Base-by-base conservation (phyloP, 1,140 invertebrate genomes). In the Neodiprion pinetum region DNA sequence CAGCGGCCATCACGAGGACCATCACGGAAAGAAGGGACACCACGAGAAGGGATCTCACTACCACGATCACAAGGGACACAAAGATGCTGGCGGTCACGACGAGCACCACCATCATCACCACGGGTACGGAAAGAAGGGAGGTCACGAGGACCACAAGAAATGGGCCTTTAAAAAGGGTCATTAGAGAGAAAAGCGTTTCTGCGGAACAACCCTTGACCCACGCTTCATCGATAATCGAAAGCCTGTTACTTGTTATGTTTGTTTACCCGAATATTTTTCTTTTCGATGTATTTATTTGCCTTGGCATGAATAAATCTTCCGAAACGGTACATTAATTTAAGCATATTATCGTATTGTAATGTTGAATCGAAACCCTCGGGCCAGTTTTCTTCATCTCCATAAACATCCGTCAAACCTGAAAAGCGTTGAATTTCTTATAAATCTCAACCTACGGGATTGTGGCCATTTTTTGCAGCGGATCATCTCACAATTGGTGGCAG, bases 1-100 rank as follows among this genome's bases (percentile, higher is more conserved):
- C 67, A 89, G 90, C 9, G 93, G 91, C 21, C 90, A 93, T 72
- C 90, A 93, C 73, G 90, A 91, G 71, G 88, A 90, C 67, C 89
- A 93, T 77, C 88, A 90, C 72, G 92, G 93, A 9, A 93, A 93
- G 87, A 93, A 94, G 80, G 93, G 93, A 48, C 80, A 91, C 28
- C 80, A 83, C 61, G 78, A 88, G 61, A 87, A 90, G 47, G 89
- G 89, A 0, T 78, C 84, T 28, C 86, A 89, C 76, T 81, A 89
- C 77, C 81, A 89, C 48, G 85, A 87, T 48, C 80, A 89, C 67
- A 86, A 89, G 67, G 89, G 88, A 0, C 86, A 89, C 71, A 85
- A 89, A 67, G 82, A 84, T 17, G 78, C 82, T 1, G 82, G 74
- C 4, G 87, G 86, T 0, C 86, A 89, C 74, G 81, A 89, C 0